Percentiles rank a stretch among this genome's conserved stretches.
phyloP scores from a whole-genome alignment of 2,888 invertebrate species.

The Volucella inflata region DNA sequence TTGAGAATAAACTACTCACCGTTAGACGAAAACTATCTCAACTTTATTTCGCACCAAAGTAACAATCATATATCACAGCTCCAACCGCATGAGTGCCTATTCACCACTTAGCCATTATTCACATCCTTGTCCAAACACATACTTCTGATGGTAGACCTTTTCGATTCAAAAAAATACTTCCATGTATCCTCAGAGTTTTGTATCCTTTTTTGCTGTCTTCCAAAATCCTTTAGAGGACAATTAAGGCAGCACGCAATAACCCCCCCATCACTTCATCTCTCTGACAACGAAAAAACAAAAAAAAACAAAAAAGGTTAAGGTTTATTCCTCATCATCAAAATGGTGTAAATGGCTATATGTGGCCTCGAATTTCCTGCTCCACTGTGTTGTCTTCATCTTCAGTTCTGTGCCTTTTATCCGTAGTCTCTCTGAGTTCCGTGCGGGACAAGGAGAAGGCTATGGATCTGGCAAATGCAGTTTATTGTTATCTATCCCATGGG shows the following conservation, averaged over 20 bases:
- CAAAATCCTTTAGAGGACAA: slow-evolving; percentile 65
- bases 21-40: background rate
- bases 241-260: slow-evolving; percentile 57
- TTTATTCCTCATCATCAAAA: slow-evolving; percentile 69
- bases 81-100: slow-evolving; percentile 15
- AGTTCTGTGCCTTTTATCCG: too few relatives aligned
- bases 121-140: slow-evolving; percentile 21
- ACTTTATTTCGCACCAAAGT: background rate
- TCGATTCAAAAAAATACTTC: background rate
- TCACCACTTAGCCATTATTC: slow-evolving; percentile 34
- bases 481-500: slow-evolving; percentile 69
- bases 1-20: background rate
- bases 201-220: slow-evolving; percentile 31
- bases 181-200: background rate
- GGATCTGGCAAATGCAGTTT: slow-evolving; percentile 70
- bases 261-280: background rate
- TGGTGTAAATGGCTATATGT: slow-evolving; percentile 61
- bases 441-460: background rate
- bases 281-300: background rate
- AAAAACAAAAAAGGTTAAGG: slow-evolving; percentile 42
- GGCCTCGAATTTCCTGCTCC: slow-evolving; percentile 22
- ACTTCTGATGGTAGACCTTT: background rate
- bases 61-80: slow-evolving; percentile 6
- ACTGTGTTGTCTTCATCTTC: slow-evolving; percentile 19
- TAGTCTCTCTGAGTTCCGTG: background rate